A percentile compares a stretch with the other conserved stretches of the same genome.
phyloP scores from a whole-genome alignment of 2,888 invertebrate genomes.

The Erebia palarica region DNA sequence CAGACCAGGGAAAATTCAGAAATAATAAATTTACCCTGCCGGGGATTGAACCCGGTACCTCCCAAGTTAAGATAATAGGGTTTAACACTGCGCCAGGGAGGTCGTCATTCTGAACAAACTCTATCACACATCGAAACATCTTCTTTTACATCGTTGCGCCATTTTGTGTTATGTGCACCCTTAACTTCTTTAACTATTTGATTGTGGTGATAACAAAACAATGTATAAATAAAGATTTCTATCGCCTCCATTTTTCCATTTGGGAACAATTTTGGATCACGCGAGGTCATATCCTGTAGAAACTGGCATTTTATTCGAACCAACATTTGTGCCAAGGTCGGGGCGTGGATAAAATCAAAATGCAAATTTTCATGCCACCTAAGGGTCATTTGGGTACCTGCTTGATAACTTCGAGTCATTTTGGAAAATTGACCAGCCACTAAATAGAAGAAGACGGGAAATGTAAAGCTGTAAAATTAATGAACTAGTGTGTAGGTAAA shows the following conservation, averaged over 20 bases:
- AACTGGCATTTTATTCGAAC: constrained; percentile 55
- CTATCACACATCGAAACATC: neutral
- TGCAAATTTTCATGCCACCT: constrained; percentile 56
- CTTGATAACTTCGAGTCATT: constrained; percentile 24
- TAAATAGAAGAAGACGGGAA: neutral
- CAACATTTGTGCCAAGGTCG: constrained; percentile 64
- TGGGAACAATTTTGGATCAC: constrained; percentile 38
- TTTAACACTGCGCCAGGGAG: no score
- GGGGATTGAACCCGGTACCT: no score
- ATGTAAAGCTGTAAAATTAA: no score
- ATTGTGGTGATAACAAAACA: constrained; percentile 27
- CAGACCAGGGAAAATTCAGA: no score
- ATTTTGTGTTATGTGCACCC: constrained; percentile 10
- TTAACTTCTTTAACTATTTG: constrained; percentile 11
- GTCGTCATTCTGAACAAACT: no score
- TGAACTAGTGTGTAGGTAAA: no score
- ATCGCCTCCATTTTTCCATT: constrained; percentile 28
- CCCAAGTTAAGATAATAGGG: no score
- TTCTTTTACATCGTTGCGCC: neutral
- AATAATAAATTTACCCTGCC: no score
- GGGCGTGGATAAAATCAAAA: constrained; percentile 62
- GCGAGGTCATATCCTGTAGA: constrained; percentile 38
- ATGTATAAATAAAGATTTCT: constrained; percentile 36
- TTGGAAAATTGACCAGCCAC: neutral
- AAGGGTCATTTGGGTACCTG: constrained; percentile 32